Base-by-base conservation (phyloP, 2,797 vertebrate species). In the Babyrousa celebensis region DNA sequence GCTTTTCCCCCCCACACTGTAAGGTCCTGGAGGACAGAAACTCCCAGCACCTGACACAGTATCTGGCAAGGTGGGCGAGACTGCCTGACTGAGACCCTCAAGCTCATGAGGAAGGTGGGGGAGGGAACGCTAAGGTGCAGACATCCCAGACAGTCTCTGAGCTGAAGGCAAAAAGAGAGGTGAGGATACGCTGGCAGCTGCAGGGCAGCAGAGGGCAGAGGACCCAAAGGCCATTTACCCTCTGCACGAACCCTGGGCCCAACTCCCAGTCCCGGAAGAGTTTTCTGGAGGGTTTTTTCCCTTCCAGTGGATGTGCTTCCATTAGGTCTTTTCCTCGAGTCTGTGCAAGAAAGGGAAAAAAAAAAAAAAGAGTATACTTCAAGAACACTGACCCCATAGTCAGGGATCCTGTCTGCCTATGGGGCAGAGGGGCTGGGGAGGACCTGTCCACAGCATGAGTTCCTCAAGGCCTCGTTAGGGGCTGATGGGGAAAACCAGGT, bases 401-500 rank as follows among this genome's bases (percentile, higher is more conserved):
- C 54, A 43, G 12, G 20, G 16, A 43, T 29, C 48, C 21, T 12
- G 1, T 62, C 23, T 67, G 12, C 6, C 8, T 43, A 32, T 58
- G 6, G 68, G 25, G 21, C 67, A 17, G 32, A 60, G n/a, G 52
- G 56, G 4, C 27, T 27, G n/a, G 4, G 4, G 20, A 48, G 12
- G 16, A 68, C 18, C 32, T n/a, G 12, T 7, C 12, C 4, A 8
- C 23, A 85, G 29, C 12, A 18, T 0, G 0, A 36, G 36, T 58
- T 25, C 21, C 32, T 71, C 0, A 1, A 71, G 72, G 23, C 23
- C 43, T 20, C 2, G 2, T 56, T 72, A n/a, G 2, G 3, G 21
- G 5, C 0, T 0, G 4, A 3, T 0, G 2, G 12, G 14, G 8
- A 84, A 29, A 91, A 58, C 54, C 56, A 52, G 1, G 15, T 18